Evolutionary conservation across 2,797 vertebrate species (phyloP).

Genomic region (Dicrostonyx torquatus): DNA sequence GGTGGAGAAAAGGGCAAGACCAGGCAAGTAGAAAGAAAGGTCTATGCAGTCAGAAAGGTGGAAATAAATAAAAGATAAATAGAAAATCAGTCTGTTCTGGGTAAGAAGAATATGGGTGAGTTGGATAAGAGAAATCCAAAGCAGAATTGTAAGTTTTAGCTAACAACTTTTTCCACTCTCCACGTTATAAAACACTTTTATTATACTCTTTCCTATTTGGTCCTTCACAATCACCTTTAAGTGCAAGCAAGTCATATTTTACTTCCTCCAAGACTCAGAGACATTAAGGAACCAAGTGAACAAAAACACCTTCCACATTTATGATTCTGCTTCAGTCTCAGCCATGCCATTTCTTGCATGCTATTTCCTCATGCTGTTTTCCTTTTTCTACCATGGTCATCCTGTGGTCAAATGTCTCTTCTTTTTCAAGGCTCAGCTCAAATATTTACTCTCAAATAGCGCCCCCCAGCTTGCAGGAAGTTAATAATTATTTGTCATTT

Average conservation of each 20-base stretch:
- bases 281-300: background rate
- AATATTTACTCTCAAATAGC: background rate
- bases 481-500: conserved; percentile 10
- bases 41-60: background rate
- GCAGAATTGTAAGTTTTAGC: background rate
- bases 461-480: background rate
- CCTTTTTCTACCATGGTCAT: background rate
- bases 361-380: background rate
- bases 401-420: background rate
- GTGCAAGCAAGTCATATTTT: background rate
- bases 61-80: background rate
- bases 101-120: background rate
- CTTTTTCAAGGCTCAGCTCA: background rate
- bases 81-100: background rate
- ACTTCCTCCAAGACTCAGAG: background rate
- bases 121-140: conserved; percentile 16
- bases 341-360: background rate
- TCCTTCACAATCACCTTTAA: background rate
- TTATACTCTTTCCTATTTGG: background rate
- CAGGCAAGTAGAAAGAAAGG: background rate
- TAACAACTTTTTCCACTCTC: background rate
- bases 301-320: background rate
- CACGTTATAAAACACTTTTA: background rate
- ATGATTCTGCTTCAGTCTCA: background rate
- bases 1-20: background rate